phyloP scores from a whole-genome alignment of 92 coral and sea anemone species.

The Bergia sp. region DNA sequence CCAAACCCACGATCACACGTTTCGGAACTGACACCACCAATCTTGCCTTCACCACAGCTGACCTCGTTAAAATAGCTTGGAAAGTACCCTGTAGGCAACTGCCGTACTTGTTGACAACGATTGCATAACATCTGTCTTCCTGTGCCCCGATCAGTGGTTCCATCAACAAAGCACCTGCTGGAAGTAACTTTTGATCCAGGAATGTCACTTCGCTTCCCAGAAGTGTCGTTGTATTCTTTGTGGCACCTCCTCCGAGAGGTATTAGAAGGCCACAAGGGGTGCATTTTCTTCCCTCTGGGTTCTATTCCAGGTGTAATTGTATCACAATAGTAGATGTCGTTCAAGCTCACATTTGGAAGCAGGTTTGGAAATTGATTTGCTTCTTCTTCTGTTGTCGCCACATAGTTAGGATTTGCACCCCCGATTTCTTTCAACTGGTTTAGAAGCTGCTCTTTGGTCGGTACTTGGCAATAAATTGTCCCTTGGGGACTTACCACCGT shows the following conservation, averaged over 20 bases:
- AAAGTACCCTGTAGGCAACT: constrained; percentile 13
- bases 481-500: constrained; percentile 1
- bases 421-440: constrained; percentile 31
- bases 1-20: background rate
- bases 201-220: constrained; percentile 11
- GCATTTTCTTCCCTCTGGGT: too few relatives aligned
- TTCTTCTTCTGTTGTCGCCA: constrained; percentile 22
- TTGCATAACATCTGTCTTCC: background rate
- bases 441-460: constrained; percentile 20
- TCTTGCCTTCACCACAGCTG: constrained; percentile 5
- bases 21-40: background rate
- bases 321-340: constrained; percentile 3
- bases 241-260: background rate
- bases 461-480: background rate
- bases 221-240: background rate
- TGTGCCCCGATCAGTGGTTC: background rate
- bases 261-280: background rate
- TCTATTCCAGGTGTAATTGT: too few relatives aligned
- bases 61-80: background rate
- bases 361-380: constrained; percentile 6
- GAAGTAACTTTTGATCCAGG: background rate
- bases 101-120: constrained; percentile 16
- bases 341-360: constrained; percentile 17
- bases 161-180: background rate
- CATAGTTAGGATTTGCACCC: constrained; percentile 24